Evolutionary conservation across 2,113 vertebrate genomes (phyloP).

Genomic region (Catharus fuscescens): DNA sequence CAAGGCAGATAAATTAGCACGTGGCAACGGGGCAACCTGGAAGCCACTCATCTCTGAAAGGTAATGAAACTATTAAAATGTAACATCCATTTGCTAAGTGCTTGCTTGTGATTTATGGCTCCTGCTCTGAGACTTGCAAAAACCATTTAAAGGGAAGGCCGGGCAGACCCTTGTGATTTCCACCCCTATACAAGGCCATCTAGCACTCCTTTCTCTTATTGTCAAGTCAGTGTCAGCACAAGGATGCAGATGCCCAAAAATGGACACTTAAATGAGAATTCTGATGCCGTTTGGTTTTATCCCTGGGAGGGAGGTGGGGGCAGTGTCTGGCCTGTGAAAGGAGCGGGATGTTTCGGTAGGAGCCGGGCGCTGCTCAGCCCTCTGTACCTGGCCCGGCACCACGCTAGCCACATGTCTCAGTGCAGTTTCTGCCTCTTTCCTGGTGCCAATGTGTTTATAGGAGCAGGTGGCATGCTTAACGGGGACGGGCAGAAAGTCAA

Average conservation of each 20-base stretch:
- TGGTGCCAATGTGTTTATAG: fast-evolving
- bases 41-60: not conserved
- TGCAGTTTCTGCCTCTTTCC: not conserved
- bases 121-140: not conserved
- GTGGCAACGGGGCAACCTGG: not conserved
- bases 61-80: not conserved
- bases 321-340: fast-evolving
- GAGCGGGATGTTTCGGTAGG: fast-evolving
- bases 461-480: not conserved
- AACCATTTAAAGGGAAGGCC: not conserved
- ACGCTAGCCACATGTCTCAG: fast-evolving
- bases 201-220: not conserved
- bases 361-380: not conserved
- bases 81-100: not conserved
- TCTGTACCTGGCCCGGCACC: fast-evolving
- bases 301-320: not conserved
- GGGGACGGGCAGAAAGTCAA: fast-evolving
- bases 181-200: not conserved
- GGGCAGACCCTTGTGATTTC: not conserved
- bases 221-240: not conserved
- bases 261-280: not conserved
- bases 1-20: not conserved
- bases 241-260: not conserved
- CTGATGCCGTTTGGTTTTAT: not conserved
- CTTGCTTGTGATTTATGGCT: not conserved